phyloP scores from a whole-genome alignment of 2,113 vertebrate species.

The Pristiophorus japonicus region DNA sequence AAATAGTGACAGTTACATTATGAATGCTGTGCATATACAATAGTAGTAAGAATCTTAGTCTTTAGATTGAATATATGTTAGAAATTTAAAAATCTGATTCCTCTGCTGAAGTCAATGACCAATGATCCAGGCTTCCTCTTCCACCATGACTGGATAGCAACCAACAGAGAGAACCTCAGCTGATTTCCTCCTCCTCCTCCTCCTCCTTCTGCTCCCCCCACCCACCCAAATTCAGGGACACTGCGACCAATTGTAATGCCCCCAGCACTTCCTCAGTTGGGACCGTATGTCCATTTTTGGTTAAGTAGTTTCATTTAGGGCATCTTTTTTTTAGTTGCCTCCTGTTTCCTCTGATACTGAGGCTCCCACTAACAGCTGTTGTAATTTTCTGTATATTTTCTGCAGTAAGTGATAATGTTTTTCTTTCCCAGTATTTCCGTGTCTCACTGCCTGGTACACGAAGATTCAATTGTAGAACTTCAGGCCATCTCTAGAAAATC shows the following conservation, averaged over 20 bases:
- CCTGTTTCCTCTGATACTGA: too few relatives aligned
- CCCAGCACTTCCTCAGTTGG: background rate
- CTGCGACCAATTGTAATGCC: background rate
- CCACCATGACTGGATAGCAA: too few relatives aligned
- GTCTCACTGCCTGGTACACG: slow-evolving; percentile 81
- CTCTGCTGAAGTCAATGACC: too few relatives aligned
- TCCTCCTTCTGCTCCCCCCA: too few relatives aligned
- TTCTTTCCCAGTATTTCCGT: slow-evolving; percentile 60
- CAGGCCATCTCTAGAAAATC: slow-evolving; percentile 63
- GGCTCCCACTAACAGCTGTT: background rate
- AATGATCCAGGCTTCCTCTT: too few relatives aligned
- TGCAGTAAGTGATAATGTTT: background rate
- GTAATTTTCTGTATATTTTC: background rate
- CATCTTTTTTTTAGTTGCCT: background rate
- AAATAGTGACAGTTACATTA: too few relatives aligned
- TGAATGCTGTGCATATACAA: too few relatives aligned
- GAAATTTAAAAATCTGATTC: too few relatives aligned
- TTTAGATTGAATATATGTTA: too few relatives aligned
- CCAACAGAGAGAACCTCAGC: too few relatives aligned
- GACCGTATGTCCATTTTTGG: background rate
- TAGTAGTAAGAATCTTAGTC: too few relatives aligned
- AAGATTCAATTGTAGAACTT: slow-evolving; percentile 70
- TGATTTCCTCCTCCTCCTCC: too few relatives aligned
- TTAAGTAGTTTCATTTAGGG: background rate
- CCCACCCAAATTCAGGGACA: background rate